These are phyloP conservation scores for Epiblema foenella DNA, from an alignment of 2,888 invertebrate genomes.

Conservation along the genomic window DNA sequence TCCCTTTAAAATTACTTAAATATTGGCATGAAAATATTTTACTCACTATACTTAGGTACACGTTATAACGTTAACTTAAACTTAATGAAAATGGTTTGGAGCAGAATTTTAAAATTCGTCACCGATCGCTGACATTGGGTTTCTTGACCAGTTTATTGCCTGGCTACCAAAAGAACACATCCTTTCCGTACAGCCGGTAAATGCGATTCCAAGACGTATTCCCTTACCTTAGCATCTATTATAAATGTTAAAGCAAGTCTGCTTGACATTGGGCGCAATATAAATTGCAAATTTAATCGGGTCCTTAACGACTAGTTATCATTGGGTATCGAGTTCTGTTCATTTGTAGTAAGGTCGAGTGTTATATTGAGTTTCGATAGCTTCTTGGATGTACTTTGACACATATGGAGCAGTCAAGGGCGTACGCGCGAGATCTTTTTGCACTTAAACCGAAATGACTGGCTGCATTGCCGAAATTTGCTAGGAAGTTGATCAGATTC, in stretches of 20 bases:
- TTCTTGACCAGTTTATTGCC: conserved; percentile 48
- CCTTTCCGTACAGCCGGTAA: background rate
- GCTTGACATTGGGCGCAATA: conserved; percentile 17
- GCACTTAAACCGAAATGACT: conserved; percentile 12
- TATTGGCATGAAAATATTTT: no score
- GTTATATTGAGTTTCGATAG: background rate
- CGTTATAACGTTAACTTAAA: background rate
- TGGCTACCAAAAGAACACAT: conserved; percentile 37
- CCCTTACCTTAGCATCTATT: background rate
- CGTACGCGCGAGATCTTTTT: conserved; percentile 42
- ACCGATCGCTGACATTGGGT: conserved; percentile 41
- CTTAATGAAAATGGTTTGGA: conserved; percentile 21
- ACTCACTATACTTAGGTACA: background rate
- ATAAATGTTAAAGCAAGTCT: background rate
- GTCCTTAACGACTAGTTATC: background rate
- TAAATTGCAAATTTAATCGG: conserved; percentile 36
- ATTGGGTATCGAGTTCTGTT: conserved; percentile 9
- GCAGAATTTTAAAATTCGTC: conserved; percentile 49
- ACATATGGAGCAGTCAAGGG: conserved; percentile 60
- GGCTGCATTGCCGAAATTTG: conserved; percentile 2
- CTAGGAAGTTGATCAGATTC: conserved; percentile 7
- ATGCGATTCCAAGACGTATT: conserved; percentile 16
- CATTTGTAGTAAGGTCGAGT: conserved; percentile 23
- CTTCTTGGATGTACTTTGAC: conserved; percentile 34
- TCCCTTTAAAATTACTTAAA: no score